A percentile compares a stretch with the other conserved stretches of the same genome.
Conservation (phyloP, 1,140 invertebrate genomes). For the Trichonephila clavipes region DNA sequence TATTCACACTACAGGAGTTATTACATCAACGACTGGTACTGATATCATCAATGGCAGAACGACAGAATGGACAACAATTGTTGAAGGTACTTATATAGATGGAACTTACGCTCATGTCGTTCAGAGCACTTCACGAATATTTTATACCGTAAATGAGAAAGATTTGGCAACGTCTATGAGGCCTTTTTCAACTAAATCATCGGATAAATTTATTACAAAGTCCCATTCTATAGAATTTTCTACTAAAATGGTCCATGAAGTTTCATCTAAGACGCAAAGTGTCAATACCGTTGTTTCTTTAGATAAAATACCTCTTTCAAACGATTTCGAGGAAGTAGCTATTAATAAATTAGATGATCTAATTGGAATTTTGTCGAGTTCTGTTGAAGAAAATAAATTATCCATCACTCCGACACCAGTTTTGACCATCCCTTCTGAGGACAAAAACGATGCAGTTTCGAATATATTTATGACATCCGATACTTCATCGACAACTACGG, state of each 20-base stretch:
- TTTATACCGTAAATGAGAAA: constrained; percentile 48
- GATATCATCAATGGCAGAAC: constrained; percentile 95
- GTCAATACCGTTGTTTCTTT: neutral
- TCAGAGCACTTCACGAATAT: constrained; percentile 88
- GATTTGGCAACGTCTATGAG: neutral
- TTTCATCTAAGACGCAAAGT: neutral
- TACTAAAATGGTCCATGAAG: neutral
- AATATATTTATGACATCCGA: neutral
- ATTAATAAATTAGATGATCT: constrained; percentile 38
- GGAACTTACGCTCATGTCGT: constrained; percentile 93
- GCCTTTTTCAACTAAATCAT: neutral
- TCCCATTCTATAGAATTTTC: neutral
- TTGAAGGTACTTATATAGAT: constrained; percentile 91
- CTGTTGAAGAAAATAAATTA: neutral
- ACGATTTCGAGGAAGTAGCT: neutral
- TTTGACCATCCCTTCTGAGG: neutral
- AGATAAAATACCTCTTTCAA: neutral
- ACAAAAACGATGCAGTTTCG: no score
- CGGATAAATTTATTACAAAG: neutral
- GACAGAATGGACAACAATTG: constrained; percentile 93
- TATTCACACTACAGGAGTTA: constrained; percentile 86
- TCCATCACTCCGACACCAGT: constrained; percentile 33
- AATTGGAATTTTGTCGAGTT: constrained; percentile 46
- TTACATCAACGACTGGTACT: constrained; percentile 92
- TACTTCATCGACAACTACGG: neutral